Evolutionary conservation across 2,797 vertebrate genomes (phyloP).

Genomic region (Podargus strigoides): DNA sequence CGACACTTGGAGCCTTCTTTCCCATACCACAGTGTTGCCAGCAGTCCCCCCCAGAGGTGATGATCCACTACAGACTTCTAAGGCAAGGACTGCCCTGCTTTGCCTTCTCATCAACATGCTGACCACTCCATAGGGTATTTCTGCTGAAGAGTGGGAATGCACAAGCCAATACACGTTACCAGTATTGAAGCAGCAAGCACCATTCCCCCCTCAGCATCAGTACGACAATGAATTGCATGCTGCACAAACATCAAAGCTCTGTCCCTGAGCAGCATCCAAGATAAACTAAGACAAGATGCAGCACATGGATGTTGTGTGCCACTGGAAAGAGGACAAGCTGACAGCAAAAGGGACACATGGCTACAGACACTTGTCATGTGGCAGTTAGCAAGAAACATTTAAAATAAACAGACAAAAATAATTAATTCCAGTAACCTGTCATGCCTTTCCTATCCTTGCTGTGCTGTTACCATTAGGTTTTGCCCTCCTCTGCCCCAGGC

Average conservation of each 20-base stretch:
- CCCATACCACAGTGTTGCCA: background rate
- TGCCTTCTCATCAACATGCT: slow-evolving; percentile 7
- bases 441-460: background rate
- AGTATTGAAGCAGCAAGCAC: slow-evolving; percentile 51
- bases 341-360: slow-evolving; percentile 60
- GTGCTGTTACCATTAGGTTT: background rate
- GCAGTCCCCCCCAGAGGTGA: background rate
- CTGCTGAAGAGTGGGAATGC: slow-evolving; percentile 31
- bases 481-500: background rate
- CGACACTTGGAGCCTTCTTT: background rate
- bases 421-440: background rate
- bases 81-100: background rate
- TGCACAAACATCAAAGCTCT: slow-evolving; percentile 54
- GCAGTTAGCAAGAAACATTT: slow-evolving; percentile 59
- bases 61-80: background rate
- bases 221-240: slow-evolving; percentile 41
- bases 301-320: slow-evolving; percentile 51
- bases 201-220: slow-evolving; percentile 45
- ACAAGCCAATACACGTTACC: slow-evolving; percentile 33
- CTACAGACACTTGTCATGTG: slow-evolving; percentile 58
- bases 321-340: slow-evolving; percentile 49
- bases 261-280: slow-evolving; percentile 18
- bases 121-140: background rate
- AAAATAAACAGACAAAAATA: slow-evolving; percentile 53
- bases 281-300: slow-evolving; percentile 52